Evolutionary conservation across 2,888 invertebrate genomes (phyloP).

Genomic region (Drosophila lutescens): DNA sequence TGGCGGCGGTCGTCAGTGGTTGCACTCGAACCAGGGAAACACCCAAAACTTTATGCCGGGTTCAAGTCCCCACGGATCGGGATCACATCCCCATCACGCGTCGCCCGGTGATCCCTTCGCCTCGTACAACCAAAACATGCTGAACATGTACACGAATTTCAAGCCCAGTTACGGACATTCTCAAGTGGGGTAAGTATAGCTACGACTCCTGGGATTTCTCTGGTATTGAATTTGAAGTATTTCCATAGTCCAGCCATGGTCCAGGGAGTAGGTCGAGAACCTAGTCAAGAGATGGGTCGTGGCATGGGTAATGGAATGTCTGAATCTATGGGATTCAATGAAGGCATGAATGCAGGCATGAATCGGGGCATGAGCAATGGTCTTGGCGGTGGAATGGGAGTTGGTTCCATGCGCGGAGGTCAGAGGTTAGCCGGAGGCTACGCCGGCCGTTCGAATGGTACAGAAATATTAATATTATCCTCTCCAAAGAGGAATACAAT

Average conservation of each 20-base stretch:
- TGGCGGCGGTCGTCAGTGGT: slow-evolving; percentile 58
- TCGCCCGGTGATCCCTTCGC: slow-evolving; percentile 35
- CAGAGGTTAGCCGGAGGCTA: slow-evolving; percentile 19
- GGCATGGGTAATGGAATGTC: slow-evolving; percentile 12
- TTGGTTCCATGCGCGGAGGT: not conserved
- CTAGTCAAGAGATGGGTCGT: not conserved
- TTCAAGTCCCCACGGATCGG: not conserved
- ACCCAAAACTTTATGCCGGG: slow-evolving; percentile 22
- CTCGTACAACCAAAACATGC: slow-evolving; percentile 58
- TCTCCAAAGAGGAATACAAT: no score
- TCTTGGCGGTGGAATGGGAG: slow-evolving; percentile 8
- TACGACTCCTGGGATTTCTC: not conserved
- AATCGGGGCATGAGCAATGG: slow-evolving; percentile 11
- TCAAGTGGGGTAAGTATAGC: slow-evolving; percentile 13
- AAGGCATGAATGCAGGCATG: slow-evolving; percentile 7
- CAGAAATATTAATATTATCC: no score
- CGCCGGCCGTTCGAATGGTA: slow-evolving; percentile 25
- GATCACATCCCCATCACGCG: not conserved
- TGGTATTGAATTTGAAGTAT: not conserved
- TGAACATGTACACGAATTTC: slow-evolving; percentile 38
- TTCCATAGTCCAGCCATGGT: slow-evolving; percentile 6
- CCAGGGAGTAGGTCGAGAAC: not conserved
- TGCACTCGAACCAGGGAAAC: slow-evolving; percentile 62
- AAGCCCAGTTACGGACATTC: slow-evolving; percentile 22
- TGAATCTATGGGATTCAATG: not conserved